Conservation (phyloP, 2,113 vertebrate species). For the Cervus canadensis region DNA sequence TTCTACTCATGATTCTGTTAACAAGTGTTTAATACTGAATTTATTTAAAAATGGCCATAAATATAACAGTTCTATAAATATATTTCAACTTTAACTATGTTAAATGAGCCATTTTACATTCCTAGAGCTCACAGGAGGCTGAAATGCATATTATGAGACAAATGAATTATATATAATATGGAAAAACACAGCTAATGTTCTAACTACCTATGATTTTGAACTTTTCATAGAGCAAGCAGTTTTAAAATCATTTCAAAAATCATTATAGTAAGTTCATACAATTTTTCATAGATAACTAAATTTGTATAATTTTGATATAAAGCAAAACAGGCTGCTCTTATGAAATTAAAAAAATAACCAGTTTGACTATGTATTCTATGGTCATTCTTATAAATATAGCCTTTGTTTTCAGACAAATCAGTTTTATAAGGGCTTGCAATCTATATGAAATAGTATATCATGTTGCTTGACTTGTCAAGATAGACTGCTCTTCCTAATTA, state of each 20-base stretch:
- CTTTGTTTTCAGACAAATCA: neutral
- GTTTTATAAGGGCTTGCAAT: neutral
- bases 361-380: neutral
- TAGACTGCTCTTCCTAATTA: neutral
- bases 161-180: neutral
- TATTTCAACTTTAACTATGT: neutral
- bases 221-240: neutral
- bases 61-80: neutral
- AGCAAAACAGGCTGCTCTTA: neutral
- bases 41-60: neutral
- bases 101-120: slow-evolving; percentile 27
- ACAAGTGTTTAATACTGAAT: neutral
- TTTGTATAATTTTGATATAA: neutral
- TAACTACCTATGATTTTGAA: neutral
- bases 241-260: neutral
- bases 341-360: neutral
- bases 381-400: neutral
- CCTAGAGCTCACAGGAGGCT: neutral
- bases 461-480: neutral
- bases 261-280: neutral
- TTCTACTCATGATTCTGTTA: neutral
- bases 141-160: neutral
- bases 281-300: neutral
- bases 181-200: neutral
- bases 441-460: neutral